Evolutionary conservation across 2,888 invertebrate species (phyloP), one percentile per base, ranked within the genome.

Genomic region (Euclidia mi): DNA sequence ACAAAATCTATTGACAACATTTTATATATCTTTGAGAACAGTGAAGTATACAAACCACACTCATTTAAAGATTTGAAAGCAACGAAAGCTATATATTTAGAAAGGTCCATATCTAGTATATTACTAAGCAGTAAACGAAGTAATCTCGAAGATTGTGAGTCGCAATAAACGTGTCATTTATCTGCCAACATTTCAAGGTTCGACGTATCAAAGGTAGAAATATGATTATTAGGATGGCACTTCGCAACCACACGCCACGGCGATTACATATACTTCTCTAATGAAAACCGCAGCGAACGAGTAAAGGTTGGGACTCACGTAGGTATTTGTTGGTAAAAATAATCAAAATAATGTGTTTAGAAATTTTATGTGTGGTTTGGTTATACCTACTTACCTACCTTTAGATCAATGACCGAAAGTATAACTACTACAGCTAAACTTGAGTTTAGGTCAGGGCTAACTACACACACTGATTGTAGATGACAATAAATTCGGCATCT

Each of bases 161-260:
- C 49, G 40, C 41, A 61, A 65, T 66, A 56, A 72, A 65, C 55
- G 43, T 58, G 59, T 52, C 57, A 53, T 59, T 61, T 48, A 56
- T 32, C 70, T 81, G 85, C 81, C 82, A 85, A 57, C 76, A 80
- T 72, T 51, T 71, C 90, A 88, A 90, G 90, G 89, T 75, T 80
- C 78, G 61, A 82, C 68, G 78, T 86, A 88, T 89, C 87, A 77
- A 67, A 77, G 71, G 73, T 76, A 79, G 82, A 84, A 81, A 87
- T 88, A 87, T 88, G 87, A 76, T 89, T 87, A 91, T 91, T 89
- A 82, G 79, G 90, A 91, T 85, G 89, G 87, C 90, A 91, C 80
- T 64, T 67, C 59, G 58, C 82, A 76, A 94, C 94, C 93, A 77
- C 94, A 94, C 80, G 93, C 89, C 93, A 87, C 72, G 77, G 73